phyloP scores from a whole-genome alignment of 1,140 invertebrate genomes.

The Pomacea maculata region DNA sequence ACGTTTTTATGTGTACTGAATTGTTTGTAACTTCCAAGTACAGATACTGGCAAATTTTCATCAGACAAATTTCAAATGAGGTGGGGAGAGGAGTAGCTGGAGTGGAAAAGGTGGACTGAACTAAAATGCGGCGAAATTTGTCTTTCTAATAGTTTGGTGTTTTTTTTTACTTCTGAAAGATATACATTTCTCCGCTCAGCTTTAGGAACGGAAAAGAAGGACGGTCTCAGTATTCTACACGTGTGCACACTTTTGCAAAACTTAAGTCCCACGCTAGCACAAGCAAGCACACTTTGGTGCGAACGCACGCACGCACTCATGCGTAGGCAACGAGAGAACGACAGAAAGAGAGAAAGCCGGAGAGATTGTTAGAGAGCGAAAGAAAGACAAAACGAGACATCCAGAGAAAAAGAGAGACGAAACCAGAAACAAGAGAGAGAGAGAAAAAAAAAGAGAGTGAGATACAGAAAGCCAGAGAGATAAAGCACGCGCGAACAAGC shows the following conservation, averaged over 20 bases:
- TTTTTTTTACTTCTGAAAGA: too few species aligned
- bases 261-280: too few species aligned
- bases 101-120: not conserved
- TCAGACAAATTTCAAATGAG: not conserved
- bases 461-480: not conserved
- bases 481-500: not conserved
- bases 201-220: too few species aligned
- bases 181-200: too few species aligned
- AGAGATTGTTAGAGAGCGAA: not conserved
- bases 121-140: not conserved
- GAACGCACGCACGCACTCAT: too few species aligned
- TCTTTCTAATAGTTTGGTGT: too few species aligned
- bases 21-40: too few species aligned
- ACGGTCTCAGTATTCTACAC: too few species aligned
- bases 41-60: too few species aligned
- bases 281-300: too few species aligned
- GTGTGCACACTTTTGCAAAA: too few species aligned
- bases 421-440: not conserved
- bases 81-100: not conserved
- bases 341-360: slow-evolving; percentile 1
- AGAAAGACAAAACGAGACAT: not conserved
- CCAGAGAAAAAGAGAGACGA: slow-evolving; percentile 7
- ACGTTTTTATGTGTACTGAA: too few species aligned
- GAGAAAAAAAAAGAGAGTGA: not conserved
- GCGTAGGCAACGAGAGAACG: not conserved